Base-by-base conservation (phyloP, 2,888 invertebrate species). In the Leptopterna dolabrata region DNA sequence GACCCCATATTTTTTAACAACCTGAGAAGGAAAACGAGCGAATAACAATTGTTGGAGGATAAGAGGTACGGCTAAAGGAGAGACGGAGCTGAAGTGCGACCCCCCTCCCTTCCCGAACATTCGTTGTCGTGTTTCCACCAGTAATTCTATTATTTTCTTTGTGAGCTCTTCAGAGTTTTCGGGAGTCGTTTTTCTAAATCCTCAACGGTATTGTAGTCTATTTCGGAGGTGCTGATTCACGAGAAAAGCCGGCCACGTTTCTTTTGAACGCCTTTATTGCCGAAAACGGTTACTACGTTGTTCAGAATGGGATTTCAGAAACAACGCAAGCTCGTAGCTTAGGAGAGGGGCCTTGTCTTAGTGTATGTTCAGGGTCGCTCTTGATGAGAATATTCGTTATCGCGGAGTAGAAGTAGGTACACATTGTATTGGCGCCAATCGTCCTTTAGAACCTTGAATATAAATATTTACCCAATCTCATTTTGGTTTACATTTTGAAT, bases 111-210 rank as follows among this genome's bases (percentile, higher is more conserved):
- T 73, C 36, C 73, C 30, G n/a, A n/a, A n/a, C n/a, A 73, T 36
- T 30, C 73, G 30, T 73, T 73, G 73, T 73, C 30, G 36, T 36
- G 19, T 73, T 73, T 73, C 36, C 73, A 73, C 73, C 7, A 73
- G 73, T 73, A 73, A 30, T 81, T 81, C 81, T 55, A 81, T 81
- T 81, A 81, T 55, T 81, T 81, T 81, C 81, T 81, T 81, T 81
- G 81, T 81, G 55, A 55, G 29, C 51, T 45, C 81, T 51, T 51
- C 30, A 24, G 81, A 81, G 81, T 81, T 81, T 80, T 81, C 51
- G 51, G 47, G 55, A 81, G 55, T 81, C 55, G 81, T 81, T 81
- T 81, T 51, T 51, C 51, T 30, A 47, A 81, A 51, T 36, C 73
- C 73, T 73, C 73, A 63, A 63, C 63, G 63, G 63, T 63, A 63